Evolutionary conservation across 1,140 invertebrate genomes (phyloP).

Genomic region (Mactra quadrangularis): DNA sequence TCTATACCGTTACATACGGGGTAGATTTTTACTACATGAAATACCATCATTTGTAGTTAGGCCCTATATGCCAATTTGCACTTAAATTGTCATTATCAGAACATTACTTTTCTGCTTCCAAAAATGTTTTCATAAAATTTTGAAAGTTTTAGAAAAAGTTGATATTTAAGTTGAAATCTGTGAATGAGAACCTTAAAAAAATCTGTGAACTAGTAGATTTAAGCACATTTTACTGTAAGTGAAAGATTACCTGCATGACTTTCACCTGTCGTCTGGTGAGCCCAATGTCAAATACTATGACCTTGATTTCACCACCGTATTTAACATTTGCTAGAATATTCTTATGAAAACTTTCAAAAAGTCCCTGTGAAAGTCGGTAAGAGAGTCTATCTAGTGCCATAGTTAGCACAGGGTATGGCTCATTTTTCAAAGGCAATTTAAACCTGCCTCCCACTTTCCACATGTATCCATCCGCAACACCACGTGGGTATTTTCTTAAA

Average conservation of each 20-base stretch:
- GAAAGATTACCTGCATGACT: constrained; percentile 13
- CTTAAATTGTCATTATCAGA: no score
- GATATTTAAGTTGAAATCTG: no score
- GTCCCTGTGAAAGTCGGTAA: background rate
- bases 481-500: constrained; percentile 7
- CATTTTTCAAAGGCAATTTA: background rate
- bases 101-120: no score
- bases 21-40: no score
- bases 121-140: no score
- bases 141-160: no score
- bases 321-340: background rate
- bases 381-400: background rate
- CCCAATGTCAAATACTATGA: constrained; percentile 21
- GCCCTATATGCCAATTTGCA: no score
- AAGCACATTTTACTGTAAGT: background rate
- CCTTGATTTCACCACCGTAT: background rate
- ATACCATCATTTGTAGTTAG: no score
- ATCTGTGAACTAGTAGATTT: background rate
- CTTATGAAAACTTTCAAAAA: background rate
- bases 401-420: background rate
- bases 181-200: no score
- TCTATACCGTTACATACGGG: no score
- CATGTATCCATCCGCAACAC: constrained; percentile 2
- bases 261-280: background rate
- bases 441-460: constrained; percentile 21